These are phyloP conservation scores for Poecilia wingei DNA, from an alignment of 2,797 vertebrate species.

Conservation along the genomic window DNA sequence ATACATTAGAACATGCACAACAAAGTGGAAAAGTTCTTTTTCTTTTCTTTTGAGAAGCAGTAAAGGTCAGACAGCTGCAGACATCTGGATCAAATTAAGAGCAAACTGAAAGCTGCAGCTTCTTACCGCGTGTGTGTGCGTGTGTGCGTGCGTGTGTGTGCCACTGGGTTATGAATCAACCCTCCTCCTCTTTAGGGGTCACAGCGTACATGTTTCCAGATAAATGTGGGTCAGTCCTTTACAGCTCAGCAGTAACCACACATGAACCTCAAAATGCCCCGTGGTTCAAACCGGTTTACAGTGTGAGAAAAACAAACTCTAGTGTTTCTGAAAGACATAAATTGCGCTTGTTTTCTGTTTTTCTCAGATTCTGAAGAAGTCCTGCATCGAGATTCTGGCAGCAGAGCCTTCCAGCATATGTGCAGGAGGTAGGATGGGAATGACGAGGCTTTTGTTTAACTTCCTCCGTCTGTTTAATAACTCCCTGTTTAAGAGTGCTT, in stretches of 20 bases:
- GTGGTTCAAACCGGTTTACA: background rate
- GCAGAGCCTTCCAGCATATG: conserved; percentile 98
- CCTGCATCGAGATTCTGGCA: conserved; percentile 97
- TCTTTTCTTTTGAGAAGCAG: conserved; percentile 13
- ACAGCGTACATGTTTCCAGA: conserved; percentile 40
- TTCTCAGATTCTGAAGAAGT: conserved; percentile 93
- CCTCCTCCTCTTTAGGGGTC: conserved; percentile 26
- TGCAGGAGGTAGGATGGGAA: conserved; percentile 88
- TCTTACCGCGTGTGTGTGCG: conserved; percentile 10
- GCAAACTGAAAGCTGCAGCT: conserved; percentile 39
- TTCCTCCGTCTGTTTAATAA: conserved; percentile 8
- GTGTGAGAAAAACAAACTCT: background rate
- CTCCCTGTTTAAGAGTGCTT: background rate
- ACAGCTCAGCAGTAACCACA: background rate
- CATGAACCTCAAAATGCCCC: background rate
- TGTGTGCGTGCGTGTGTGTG: conserved; percentile 4
- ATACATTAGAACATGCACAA: conserved; percentile 22
- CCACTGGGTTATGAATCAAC: conserved; percentile 52
- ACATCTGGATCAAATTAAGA: conserved; percentile 75
- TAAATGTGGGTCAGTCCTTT: background rate
- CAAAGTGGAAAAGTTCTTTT: conserved; percentile 24
- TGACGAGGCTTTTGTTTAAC: background rate
- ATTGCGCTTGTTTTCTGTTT: conserved; percentile 13
- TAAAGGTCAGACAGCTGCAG: conserved; percentile 54
- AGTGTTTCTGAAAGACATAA: background rate